Conservation (phyloP, 2,797 vertebrate species). For the Phylloscopus collybita region DNA sequence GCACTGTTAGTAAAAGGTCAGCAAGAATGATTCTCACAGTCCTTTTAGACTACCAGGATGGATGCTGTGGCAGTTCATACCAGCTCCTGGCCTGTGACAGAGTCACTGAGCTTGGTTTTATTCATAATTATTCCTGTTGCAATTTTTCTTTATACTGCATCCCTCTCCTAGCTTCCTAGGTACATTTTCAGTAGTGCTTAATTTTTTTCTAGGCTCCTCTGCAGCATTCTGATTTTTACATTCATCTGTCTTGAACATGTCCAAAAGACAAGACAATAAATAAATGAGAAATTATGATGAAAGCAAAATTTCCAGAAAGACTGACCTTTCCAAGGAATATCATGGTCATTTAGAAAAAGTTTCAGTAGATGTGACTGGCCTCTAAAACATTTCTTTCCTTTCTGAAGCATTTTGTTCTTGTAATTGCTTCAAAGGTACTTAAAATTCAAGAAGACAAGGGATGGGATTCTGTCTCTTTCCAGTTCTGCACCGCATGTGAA, state of each 20-base stretch:
- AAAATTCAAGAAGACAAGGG: neutral
- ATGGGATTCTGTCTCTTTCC: neutral
- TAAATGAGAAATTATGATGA: neutral
- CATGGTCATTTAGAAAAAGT: neutral
- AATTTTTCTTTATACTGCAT: neutral
- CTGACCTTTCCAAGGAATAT: neutral
- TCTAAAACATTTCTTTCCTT: neutral
- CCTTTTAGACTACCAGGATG: neutral
- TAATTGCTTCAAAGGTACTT: slow-evolving; percentile 37
- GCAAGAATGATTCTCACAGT: neutral
- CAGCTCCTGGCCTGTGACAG: neutral
- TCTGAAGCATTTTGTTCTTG: neutral
- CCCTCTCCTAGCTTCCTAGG: neutral
- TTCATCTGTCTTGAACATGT: neutral
- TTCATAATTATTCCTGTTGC: neutral
- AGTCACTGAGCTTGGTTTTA: neutral
- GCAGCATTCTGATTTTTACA: neutral
- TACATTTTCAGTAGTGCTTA: neutral
- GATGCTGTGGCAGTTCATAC: neutral
- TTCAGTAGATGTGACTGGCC: neutral
- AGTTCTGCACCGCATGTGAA: neutral
- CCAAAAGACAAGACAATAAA: neutral
- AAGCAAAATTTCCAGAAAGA: neutral
- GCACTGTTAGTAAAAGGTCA: neutral
- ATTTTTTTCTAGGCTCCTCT: neutral